A percentile compares a stretch with the other conserved stretches of the same genome.
These are phyloP conservation scores for Microtus agrestis DNA, from an alignment of 2,797 vertebrate species.

Conservation along the genomic window DNA sequence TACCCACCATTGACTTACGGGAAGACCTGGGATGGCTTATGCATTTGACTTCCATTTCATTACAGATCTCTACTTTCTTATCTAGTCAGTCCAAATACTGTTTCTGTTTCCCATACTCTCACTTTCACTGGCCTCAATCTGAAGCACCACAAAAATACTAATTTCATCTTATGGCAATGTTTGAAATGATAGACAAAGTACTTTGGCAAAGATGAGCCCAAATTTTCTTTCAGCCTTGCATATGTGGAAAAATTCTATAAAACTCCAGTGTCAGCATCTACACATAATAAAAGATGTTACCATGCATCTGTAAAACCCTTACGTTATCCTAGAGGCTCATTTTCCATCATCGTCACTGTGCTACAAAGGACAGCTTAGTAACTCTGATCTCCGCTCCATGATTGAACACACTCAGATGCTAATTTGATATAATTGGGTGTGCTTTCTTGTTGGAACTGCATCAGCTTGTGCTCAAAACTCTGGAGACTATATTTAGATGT, in stretches of 20 bases:
- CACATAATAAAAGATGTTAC: slow-evolving; percentile 34
- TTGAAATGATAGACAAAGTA: slow-evolving; percentile 59
- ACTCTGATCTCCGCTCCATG: slow-evolving; percentile 55
- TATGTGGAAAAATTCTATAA: slow-evolving; percentile 61
- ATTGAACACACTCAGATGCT: slow-evolving; percentile 62
- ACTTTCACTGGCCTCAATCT: slow-evolving; percentile 1
- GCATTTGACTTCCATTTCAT: background rate
- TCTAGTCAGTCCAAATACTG: background rate
- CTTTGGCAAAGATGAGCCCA: background rate
- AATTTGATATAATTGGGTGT: slow-evolving; percentile 67
- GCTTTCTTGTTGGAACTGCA: slow-evolving; percentile 53
- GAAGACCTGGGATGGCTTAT: background rate
- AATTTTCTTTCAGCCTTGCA: background rate
- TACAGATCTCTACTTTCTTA: background rate
- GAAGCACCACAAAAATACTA: slow-evolving; percentile 14
- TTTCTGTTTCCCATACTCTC: background rate
- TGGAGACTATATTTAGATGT: slow-evolving; percentile 11
- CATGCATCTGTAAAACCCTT: background rate
- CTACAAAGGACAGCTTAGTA: slow-evolving; percentile 70
- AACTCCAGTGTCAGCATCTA: slow-evolving; percentile 46
- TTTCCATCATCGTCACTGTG: slow-evolving; percentile 43
- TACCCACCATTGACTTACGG: background rate
- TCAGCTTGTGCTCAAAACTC: background rate
- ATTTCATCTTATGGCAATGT: background rate
- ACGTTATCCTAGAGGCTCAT: slow-evolving; percentile 37